Evolutionary conservation across 2,113 vertebrate species (phyloP).

Genomic region (Serilophus lunatus): DNA sequence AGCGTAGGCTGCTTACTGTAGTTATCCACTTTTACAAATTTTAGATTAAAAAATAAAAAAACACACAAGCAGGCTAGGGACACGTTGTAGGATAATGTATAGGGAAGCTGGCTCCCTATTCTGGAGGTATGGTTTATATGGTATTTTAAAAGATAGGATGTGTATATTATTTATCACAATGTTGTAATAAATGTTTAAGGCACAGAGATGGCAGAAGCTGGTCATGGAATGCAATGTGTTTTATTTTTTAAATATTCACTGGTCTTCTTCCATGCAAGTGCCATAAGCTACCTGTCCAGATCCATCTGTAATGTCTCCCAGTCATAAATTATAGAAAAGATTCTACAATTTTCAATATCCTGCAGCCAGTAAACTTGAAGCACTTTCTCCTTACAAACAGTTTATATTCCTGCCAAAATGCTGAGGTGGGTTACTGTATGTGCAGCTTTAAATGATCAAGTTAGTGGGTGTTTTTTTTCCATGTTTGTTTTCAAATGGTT

Average conservation of each 20-base stretch:
- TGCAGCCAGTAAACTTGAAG: slow-evolving; percentile 35
- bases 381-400: not conserved
- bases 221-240: slow-evolving; percentile 25
- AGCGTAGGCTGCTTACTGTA: slow-evolving; percentile 79
- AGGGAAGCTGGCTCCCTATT: slow-evolving; percentile 99
- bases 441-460: not conserved
- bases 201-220: slow-evolving; percentile 67
- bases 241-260: slow-evolving; percentile 53
- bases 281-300: slow-evolving; percentile 24
- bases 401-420: not conserved
- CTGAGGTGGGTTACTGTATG: fast-evolving
- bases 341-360: not conserved
- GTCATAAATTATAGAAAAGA: slow-evolving; percentile 52
- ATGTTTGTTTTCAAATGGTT: not conserved
- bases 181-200: slow-evolving; percentile 79
- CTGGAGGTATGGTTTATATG: slow-evolving; percentile 60
- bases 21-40: slow-evolving; percentile 80
- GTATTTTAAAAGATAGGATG: slow-evolving; percentile 84
- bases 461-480: not conserved
- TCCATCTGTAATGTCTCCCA: not conserved
- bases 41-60: not conserved
- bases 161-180: slow-evolving; percentile 94
- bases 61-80: slow-evolving; percentile 42
- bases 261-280: slow-evolving; percentile 1
- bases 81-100: slow-evolving; percentile 71